These are phyloP conservation scores for Micrasema longulum DNA, from an alignment of 1,140 invertebrate species.

Conservation along the genomic window DNA sequence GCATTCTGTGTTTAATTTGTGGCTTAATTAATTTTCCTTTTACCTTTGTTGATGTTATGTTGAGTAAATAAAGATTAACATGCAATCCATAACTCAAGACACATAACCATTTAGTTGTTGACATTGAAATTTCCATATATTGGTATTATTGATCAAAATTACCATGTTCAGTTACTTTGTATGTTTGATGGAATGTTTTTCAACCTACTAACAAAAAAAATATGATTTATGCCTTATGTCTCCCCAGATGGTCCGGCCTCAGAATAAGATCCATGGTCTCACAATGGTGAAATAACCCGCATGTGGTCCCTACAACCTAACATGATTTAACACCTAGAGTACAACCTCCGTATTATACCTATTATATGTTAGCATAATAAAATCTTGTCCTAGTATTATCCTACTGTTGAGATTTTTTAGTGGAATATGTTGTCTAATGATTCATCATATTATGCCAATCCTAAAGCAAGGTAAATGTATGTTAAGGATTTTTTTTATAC, in stretches of 20 bases:
- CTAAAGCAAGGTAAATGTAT: background rate
- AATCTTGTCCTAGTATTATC: too few relatives aligned
- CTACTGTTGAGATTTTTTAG: too few relatives aligned
- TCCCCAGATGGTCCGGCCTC: constrained; percentile 30
- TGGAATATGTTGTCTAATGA: too few relatives aligned
- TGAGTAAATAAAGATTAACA: too few relatives aligned
- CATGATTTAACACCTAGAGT: constrained; percentile 28
- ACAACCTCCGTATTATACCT: constrained; percentile 28
- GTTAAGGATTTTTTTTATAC: background rate
- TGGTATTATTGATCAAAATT: background rate
- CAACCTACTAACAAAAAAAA: background rate
- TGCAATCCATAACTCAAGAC: too few relatives aligned
- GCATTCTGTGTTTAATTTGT: too few relatives aligned
- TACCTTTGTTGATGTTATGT: too few relatives aligned
- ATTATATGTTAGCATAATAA: background rate
- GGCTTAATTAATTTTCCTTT: too few relatives aligned
- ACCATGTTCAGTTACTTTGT: background rate
- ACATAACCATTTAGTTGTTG: too few relatives aligned
- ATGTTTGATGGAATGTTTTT: background rate
- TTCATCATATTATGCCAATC: background rate
- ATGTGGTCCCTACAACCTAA: constrained; percentile 5
- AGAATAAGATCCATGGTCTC: constrained; percentile 28
- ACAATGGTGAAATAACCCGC: constrained; percentile 50
- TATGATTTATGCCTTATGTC: constrained; percentile 19
- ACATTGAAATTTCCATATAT: too few relatives aligned